Evolutionary conservation across 2,113 vertebrate genomes (phyloP), one percentile per base, ranked within the genome.

Genomic region (Psephotus haematonotus): DNA sequence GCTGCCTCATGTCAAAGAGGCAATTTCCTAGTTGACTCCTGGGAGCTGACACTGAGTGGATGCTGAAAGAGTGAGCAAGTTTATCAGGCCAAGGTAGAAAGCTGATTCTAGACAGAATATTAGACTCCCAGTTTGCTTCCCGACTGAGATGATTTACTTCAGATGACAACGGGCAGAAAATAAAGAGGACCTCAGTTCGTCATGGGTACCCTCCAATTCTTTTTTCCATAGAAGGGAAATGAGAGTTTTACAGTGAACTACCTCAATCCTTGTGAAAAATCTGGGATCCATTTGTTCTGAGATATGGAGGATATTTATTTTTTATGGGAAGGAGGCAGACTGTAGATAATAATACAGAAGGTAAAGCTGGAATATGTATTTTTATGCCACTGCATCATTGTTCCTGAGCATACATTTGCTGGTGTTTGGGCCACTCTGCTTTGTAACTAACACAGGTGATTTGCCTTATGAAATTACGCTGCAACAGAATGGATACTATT

Each of bases 231-330:
- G 78, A 93, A 95, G 70, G 93, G 90, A 94, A 95, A 97, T 92
- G 87, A 95, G 87, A 92, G 87, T 77, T 97, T 95, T 95, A 74
- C 90, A 91, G 81, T 35, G 82, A 95, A 91, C 91, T 95, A 82
- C 82, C 84, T 92, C 93, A 95, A 76, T 95, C 94, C 96, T 89
- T 70, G 91, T 94, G 91, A 96, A 96, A 96, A 95, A 95, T 95
- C 82, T 95, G 95, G 95, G 93, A 95, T 95, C 82, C 84, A 90
- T 97, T 97, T 92, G 72, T 94, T 90, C 64, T 91, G 78, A 94
- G 87, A 82, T 91, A 95, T 74, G 93, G 91, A 90, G 37, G 67
- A 84, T 92, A 95, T 95, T 97, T 95, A 89, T 95, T 96, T 95
- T 96, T 95, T 87, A 95, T 93, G 62, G 86, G 90, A 95, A 94